These are phyloP conservation scores for Phenganax subtilis DNA, from an alignment of 92 coral and sea anemone genomes.

Conservation along the genomic window DNA sequence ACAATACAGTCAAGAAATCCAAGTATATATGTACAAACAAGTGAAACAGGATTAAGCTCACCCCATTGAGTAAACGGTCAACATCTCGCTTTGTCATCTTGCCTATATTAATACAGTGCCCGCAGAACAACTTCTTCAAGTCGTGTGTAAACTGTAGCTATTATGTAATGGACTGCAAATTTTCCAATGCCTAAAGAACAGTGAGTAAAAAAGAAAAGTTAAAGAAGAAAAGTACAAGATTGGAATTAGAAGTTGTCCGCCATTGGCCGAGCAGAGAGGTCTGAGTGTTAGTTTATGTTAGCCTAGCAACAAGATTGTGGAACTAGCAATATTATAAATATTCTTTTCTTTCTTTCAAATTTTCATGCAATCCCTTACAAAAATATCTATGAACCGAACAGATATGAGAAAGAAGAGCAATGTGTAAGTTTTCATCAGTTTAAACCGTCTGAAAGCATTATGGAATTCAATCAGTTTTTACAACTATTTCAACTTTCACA, in stretches of 20 bases:
- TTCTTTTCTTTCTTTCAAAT: background rate
- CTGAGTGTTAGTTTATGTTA: constrained; percentile 13
- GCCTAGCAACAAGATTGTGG: constrained; percentile 41
- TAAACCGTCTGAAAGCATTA: too few species aligned
- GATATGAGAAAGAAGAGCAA: constrained; percentile 25
- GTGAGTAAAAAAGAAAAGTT: background rate
- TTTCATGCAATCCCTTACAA: background rate
- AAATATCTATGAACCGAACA: constrained; percentile 22
- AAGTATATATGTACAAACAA: background rate
- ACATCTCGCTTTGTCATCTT: constrained; percentile 19
- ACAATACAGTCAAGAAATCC: too few species aligned
- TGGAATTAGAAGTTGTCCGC: background rate
- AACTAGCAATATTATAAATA: background rate
- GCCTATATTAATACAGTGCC: background rate
- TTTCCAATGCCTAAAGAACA: background rate
- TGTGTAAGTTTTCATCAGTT: constrained; percentile 10
- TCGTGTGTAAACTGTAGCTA: background rate
- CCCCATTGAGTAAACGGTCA: constrained; percentile 19
- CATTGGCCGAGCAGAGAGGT: background rate
- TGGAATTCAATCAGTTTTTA: too few species aligned
- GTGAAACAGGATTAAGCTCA: background rate
- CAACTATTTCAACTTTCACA: too few species aligned
- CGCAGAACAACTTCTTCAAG: background rate
- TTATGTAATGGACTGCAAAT: background rate
- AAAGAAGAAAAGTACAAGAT: background rate